phyloP scores from a whole-genome alignment of 1,140 invertebrate genomes.

The Metopolophium dirhodum region DNA sequence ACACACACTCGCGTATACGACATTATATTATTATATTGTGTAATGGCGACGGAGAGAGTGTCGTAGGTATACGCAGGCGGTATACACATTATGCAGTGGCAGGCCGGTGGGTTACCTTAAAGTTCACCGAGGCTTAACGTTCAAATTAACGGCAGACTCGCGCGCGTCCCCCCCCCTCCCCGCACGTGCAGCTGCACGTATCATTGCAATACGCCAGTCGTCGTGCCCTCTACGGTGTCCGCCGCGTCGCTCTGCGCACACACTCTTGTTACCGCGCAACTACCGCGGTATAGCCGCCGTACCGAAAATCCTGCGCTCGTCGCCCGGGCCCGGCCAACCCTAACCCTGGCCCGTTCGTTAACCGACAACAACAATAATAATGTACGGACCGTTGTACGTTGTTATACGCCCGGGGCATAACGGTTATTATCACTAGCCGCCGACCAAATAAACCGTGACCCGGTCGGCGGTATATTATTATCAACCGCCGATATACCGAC shows the following conservation, averaged over 20 bases:
- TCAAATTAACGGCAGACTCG: constrained; percentile 29
- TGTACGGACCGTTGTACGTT: neutral
- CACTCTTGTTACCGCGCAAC: neutral
- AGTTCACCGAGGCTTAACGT: constrained; percentile 16
- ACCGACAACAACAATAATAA: too few relatives aligned
- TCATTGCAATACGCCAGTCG: neutral
- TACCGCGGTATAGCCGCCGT: too few relatives aligned
- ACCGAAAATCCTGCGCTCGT: neutral
- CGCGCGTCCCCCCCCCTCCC: too few relatives aligned
- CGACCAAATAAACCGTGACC: neutral
- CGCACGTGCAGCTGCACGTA: too few relatives aligned
- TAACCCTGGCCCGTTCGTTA: too few relatives aligned
- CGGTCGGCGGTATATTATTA: neutral
- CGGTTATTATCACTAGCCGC: neutral
- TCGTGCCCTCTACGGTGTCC: neutral
- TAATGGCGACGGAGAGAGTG: neutral
- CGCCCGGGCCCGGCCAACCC: neutral
- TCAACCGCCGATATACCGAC: neutral
- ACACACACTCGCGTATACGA: too few relatives aligned
- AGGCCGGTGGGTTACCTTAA: neutral
- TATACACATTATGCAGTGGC: neutral
- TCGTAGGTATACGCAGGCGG: neutral
- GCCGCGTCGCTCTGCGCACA: too few relatives aligned
- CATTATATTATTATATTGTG: neutral
- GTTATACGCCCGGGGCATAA: neutral